These are phyloP conservation scores for Drosophila varians DNA, from an alignment of 1,140 invertebrate species.

Conservation along the genomic window DNA sequence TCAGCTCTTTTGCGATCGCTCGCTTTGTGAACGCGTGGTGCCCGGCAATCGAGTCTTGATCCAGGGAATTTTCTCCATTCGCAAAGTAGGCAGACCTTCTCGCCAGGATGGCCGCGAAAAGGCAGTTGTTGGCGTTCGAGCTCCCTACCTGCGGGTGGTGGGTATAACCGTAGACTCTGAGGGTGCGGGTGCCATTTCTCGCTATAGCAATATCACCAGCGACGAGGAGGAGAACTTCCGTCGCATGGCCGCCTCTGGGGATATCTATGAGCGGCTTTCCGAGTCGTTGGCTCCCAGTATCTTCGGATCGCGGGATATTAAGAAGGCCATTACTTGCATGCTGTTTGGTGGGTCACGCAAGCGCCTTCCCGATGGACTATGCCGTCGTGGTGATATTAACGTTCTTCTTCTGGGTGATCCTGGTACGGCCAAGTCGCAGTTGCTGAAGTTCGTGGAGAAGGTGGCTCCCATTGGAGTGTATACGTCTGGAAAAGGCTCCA, in stretches of 20 bases:
- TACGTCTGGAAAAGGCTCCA: constrained; percentile 99
- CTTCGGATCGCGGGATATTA: constrained; percentile 97
- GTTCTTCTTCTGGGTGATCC: constrained; percentile 98
- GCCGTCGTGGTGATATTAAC: constrained; percentile 98
- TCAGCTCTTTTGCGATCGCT: constrained; percentile 97
- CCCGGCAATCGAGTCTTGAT: constrained; percentile 98
- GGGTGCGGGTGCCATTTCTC: constrained; percentile 88
- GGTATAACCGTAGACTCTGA: constrained; percentile 95
- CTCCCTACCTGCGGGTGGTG: constrained; percentile 97
- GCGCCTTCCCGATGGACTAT: constrained; percentile 97
- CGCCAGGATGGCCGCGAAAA: constrained; percentile 90
- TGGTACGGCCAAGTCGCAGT: constrained; percentile 99
- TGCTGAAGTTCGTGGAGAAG: constrained; percentile 98
- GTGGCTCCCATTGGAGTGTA: constrained; percentile 98
- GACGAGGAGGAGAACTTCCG: constrained; percentile 97
- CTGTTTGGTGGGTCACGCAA: constrained; percentile 97
- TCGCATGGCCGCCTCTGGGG: constrained; percentile 91
- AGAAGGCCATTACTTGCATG: constrained; percentile 98
- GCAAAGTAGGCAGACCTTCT: constrained; percentile 89
- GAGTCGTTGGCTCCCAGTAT: constrained; percentile 98
- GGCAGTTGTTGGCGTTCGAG: constrained; percentile 95
- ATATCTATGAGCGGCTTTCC: constrained; percentile 95
- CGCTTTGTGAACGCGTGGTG: constrained; percentile 97
- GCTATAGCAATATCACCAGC: constrained; percentile 86
- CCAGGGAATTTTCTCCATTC: constrained; percentile 98